Conservation (phyloP, 2,888 invertebrate genomes). For the Drosophila siamana region DNA sequence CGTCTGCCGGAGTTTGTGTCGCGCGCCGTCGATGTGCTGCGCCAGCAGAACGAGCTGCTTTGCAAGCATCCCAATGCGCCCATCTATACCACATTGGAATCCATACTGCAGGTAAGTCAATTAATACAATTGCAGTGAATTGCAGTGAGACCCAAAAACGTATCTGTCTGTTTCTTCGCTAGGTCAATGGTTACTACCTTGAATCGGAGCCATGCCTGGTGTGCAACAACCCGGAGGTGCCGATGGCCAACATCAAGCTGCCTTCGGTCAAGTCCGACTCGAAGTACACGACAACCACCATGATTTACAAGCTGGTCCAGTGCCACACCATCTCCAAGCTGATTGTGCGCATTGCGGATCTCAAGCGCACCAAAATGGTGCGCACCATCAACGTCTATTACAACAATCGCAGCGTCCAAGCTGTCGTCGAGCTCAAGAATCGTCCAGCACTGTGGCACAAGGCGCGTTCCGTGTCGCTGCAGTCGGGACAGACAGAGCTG, state of each 20-base stretch:
- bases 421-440: constrained; percentile 98
- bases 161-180: constrained; percentile 83
- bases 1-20: constrained; percentile 92
- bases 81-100: constrained; percentile 95
- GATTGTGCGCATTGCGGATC: constrained; percentile 95
- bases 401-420: constrained; percentile 97
- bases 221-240: constrained; percentile 98
- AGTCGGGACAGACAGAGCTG: constrained; percentile 97
- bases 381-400: constrained; percentile 98
- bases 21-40: constrained; percentile 93
- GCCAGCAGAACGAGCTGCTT: constrained; percentile 94
- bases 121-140: too few species aligned
- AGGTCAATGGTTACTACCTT: constrained; percentile 97
- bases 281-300: constrained; percentile 98
- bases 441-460: constrained; percentile 98
- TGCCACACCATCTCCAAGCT: constrained; percentile 98
- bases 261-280: constrained; percentile 98
- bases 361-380: constrained; percentile 99
- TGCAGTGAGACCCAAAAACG: too few species aligned
- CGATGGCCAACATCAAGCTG: constrained; percentile 95
- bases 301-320: constrained; percentile 97
- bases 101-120: constrained; percentile 94
- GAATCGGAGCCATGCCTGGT: constrained; percentile 99
- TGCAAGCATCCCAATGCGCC: constrained; percentile 97
- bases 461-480: constrained; percentile 95